These are phyloP conservation scores for Falco naumanni DNA, from an alignment of 2,797 vertebrate species.

Conservation along the genomic window DNA sequence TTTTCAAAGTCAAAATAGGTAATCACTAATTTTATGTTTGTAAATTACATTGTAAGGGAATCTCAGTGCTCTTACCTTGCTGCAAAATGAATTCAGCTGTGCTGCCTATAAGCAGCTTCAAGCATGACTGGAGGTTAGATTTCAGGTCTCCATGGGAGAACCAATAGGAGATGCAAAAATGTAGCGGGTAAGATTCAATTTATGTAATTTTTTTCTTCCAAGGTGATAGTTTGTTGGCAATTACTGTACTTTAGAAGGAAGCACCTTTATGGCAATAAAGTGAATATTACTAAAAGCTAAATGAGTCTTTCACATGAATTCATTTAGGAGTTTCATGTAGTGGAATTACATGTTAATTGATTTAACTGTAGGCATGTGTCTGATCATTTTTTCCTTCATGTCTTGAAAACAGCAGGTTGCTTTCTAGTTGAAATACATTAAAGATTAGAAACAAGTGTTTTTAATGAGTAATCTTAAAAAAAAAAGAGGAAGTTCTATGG, in stretches of 20 bases:
- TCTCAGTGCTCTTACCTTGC: not conserved
- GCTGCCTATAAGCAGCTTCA: not conserved
- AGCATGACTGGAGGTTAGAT: not conserved
- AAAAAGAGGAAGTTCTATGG: not conserved
- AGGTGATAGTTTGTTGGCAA: not conserved
- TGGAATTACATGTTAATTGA: not conserved
- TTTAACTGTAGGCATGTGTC: not conserved
- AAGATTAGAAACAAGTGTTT: not conserved
- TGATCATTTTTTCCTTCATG: not conserved
- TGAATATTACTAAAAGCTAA: not conserved
- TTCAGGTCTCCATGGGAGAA: not conserved
- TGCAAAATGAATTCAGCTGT: not conserved
- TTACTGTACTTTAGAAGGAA: not conserved
- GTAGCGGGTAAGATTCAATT: not conserved
- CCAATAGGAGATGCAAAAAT: not conserved
- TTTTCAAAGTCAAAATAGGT: not conserved
- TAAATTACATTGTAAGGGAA: not conserved
- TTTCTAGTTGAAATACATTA: not conserved
- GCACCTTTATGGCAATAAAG: not conserved
- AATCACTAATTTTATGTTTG: not conserved
- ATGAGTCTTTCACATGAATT: not conserved
- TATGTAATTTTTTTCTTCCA: not conserved
- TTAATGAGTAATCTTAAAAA: not conserved
- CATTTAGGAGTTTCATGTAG: not conserved
- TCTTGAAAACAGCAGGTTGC: not conserved